A percentile compares a stretch with the other conserved stretches of the same genome.
phyloP scores from a whole-genome alignment of 2,888 invertebrate species.

The Linnaemya tessellans region DNA sequence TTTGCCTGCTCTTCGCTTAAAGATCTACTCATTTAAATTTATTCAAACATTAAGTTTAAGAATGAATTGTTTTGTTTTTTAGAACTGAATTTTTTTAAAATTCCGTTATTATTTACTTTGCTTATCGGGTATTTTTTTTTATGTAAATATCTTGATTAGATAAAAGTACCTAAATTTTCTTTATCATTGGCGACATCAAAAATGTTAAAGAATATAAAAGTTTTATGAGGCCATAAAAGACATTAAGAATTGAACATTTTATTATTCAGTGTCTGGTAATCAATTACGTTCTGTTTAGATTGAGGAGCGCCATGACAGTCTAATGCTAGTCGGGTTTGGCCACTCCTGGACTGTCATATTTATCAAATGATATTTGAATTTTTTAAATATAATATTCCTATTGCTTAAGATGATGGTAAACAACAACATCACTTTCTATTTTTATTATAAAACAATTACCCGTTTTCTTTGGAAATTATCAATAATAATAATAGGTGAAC shows the following conservation, averaged over 20 bases:
- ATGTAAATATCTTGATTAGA: neutral
- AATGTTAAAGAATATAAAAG: neutral
- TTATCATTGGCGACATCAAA: neutral
- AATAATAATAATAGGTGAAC: constrained; percentile 19
- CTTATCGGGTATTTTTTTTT: neutral
- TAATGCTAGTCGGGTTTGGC: no score
- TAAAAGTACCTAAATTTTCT: neutral
- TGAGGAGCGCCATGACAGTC: no score
- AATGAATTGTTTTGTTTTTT: no score
- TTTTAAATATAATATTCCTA: neutral
- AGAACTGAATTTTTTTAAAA: neutral
- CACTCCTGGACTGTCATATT: neutral
- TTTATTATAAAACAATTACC: constrained; percentile 6
- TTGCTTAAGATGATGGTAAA: neutral
- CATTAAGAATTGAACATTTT: neutral
- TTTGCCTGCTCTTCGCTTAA: no score
- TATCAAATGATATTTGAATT: neutral
- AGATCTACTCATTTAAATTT: no score
- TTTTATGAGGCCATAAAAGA: neutral
- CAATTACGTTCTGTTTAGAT: no score
- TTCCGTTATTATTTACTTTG: neutral
- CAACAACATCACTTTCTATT: neutral
- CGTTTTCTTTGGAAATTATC: constrained; percentile 39
- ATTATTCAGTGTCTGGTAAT: neutral
- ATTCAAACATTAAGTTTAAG: neutral